Evolutionary conservation across 2,888 invertebrate genomes (phyloP).

Genomic region (Hanleya hanleyi): DNA sequence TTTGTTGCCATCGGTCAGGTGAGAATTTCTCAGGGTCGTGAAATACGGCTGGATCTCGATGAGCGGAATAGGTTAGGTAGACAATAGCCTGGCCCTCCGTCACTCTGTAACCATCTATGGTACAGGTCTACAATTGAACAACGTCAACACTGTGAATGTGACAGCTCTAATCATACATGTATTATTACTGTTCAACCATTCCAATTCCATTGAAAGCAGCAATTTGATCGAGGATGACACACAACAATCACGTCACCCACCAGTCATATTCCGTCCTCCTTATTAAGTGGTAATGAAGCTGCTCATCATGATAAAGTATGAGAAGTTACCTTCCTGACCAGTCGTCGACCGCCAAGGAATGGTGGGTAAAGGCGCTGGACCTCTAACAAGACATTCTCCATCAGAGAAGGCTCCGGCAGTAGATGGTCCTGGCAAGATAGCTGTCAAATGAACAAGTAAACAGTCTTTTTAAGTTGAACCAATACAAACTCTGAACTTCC

Average conservation of each 20-base stretch:
- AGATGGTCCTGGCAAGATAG: constrained; percentile 38
- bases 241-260: not conserved
- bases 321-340: constrained; percentile 54
- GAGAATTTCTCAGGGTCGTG: constrained; percentile 55
- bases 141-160: too few species aligned
- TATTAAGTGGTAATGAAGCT: not conserved
- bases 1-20: constrained; percentile 53
- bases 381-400: constrained; percentile 53
- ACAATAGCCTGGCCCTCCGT: constrained; percentile 53
- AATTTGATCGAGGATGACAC: not conserved
- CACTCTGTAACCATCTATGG: constrained; percentile 52
- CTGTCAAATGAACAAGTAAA: constrained; percentile 17
- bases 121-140: constrained; percentile 44
- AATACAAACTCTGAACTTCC: too few species aligned
- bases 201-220: too few species aligned
- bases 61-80: constrained; percentile 58
- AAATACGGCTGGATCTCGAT: constrained; percentile 61
- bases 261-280: not conserved
- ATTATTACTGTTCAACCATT: too few species aligned
- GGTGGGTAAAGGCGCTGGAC: constrained; percentile 63
- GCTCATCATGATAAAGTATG: too few species aligned
- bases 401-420: constrained; percentile 37
- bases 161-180: too few species aligned
- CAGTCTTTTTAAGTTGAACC: constrained; percentile 46
- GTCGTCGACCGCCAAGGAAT: constrained; percentile 61